These are phyloP conservation scores for Tetranychus truncatus DNA, from an alignment of 2,888 invertebrate genomes.

Conservation along the genomic window DNA sequence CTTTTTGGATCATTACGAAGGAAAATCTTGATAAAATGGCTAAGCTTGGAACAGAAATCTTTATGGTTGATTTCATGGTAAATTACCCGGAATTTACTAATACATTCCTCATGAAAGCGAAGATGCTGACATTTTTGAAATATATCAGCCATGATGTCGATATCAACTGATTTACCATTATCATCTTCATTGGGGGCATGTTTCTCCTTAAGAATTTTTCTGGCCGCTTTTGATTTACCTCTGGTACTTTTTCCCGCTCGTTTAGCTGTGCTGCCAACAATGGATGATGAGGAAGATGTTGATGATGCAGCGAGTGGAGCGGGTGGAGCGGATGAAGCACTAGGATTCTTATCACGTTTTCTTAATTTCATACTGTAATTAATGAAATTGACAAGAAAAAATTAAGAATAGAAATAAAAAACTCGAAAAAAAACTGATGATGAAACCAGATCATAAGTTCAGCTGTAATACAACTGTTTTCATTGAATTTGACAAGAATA, in stretches of 20 bases:
- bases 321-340: background rate
- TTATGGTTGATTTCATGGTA: background rate
- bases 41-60: background rate
- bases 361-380: background rate
- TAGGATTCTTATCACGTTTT: background rate
- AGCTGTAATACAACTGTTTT: too few relatives aligned
- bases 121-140: background rate
- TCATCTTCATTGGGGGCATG: background rate
- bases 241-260: constrained; percentile 3
- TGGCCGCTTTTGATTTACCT: background rate
- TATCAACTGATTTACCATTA: background rate
- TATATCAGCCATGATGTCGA: background rate
- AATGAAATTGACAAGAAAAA: background rate
- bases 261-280: background rate
- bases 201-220: background rate
- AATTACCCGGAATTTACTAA: background rate
- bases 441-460: too few relatives aligned
- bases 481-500: too few relatives aligned
- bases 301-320: background rate
- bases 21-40: background rate
- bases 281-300: background rate
- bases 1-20: background rate
- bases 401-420: background rate
- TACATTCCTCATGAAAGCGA: background rate
- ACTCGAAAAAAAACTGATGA: too few relatives aligned